Conservation (phyloP, 2,888 invertebrate species). For the Itoplectis maculator region DNA sequence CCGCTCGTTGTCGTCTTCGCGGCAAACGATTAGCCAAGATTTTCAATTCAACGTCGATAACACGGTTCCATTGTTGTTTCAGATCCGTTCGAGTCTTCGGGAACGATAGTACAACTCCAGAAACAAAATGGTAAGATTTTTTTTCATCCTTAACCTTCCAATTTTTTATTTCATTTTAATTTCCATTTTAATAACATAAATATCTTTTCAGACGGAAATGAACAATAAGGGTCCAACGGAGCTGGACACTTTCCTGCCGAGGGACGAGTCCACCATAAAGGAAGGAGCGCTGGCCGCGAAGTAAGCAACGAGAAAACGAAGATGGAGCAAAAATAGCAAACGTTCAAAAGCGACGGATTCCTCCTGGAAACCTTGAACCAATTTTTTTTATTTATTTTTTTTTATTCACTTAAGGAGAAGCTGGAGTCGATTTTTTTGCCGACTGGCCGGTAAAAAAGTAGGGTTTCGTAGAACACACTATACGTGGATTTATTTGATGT, state of each 20-base stretch:
- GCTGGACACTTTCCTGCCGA: constrained; percentile 92
- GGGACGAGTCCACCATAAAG: constrained; percentile 86
- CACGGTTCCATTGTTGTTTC: constrained; percentile 34
- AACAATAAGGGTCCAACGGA: constrained; percentile 87
- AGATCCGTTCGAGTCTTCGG: constrained; percentile 1
- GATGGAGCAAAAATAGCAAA: too few species aligned
- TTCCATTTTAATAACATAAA: not conserved
- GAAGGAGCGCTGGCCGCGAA: constrained; percentile 80
- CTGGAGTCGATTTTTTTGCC: too few species aligned
- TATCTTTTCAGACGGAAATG: constrained; percentile 60
- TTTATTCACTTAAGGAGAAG: too few species aligned
- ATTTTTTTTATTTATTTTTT: too few species aligned
- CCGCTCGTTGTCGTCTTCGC: constrained; percentile 1
- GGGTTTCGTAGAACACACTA: too few species aligned
- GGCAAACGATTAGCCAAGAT: not conserved
- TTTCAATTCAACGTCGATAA: not conserved
- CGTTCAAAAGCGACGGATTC: too few species aligned
- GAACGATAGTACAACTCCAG: constrained; percentile 1
- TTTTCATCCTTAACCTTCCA: too few species aligned
- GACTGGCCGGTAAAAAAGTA: too few species aligned
- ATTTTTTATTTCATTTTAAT: not conserved
- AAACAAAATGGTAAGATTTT: constrained; percentile 45
- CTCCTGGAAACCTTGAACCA: too few species aligned
- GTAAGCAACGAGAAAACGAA: constrained; percentile 74
- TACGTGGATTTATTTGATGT: too few species aligned